Evolutionary conservation across 2,113 vertebrate species (phyloP), one percentile per base, ranked within the genome.

Genomic region (Grammomys surdaster): DNA sequence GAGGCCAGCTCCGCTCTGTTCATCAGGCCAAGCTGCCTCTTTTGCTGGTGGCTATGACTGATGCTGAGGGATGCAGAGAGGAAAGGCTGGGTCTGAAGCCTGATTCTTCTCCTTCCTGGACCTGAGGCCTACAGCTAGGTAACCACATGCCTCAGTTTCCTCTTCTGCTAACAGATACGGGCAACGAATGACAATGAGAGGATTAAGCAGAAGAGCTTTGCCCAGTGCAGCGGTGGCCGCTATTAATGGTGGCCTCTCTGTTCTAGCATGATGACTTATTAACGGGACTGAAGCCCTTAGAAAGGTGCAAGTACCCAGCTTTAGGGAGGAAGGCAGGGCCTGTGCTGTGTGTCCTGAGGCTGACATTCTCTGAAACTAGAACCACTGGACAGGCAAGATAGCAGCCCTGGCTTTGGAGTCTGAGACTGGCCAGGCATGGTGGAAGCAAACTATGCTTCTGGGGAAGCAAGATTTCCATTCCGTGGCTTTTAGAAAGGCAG

Each of bases 41-140:
- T 33, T 31, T 0, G 0, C 40, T 8, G 11, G 60, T 20, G 13
- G 85, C 36, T 2, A 0, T 43, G 48, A 16, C 3, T 0, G 5
- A 40, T 6, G 2, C 70, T 75, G 9, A 65, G 20, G 33, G 26
- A 54, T 48, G 16, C 67, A 56, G 16, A 5, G 46, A 11, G 36
- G 26, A n/a, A 63, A 72, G 72, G 19, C 3, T 1, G 31, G n/a
- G 19, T n/a, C 24, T 22, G 58, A 65, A 46, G 28, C 51, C 3
- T 16, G 10, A 4, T 51, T 89, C 24, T 12, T 2, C 5, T 0
- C 1, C 12, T 9, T 1, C 4, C 48, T 12, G 31, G 20, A 46
- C 19, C 28, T n/a, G 82, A 87, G 84, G 22, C 54, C 56, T 85
- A 7, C 12, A 75, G 31, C 4, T 5, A 63, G 43, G 58, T 0